Base-by-base conservation (phyloP, 2,888 invertebrate species). In the Marronus borbonicus region DNA sequence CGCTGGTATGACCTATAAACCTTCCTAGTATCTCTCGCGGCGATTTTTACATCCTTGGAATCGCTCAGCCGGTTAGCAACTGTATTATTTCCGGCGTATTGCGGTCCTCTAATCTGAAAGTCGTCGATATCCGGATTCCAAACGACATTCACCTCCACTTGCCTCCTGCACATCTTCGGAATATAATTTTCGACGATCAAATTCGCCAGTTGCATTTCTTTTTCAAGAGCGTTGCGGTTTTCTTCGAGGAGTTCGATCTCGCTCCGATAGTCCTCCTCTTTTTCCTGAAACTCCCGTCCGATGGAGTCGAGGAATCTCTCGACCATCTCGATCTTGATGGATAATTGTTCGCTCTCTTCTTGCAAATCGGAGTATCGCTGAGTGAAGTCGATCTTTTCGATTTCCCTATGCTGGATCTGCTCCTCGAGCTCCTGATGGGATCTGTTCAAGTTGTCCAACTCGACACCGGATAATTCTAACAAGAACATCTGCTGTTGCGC, bases 81-180 rank as follows among this genome's bases (percentile, higher is more conserved):
- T 20, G 60, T 36, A 39, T 98, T 98, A 89, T 98, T 98, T 0
- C 98, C 98, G 24, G 98, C 97, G 89, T 98, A 98, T 0, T 98
- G 98, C 10, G 98, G 96, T 88, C 97, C 97, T 87, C 95, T 95
- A 12, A 99, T 91, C 86, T 97, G 97, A 97, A 98, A 99, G 88
- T 98, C 98, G 44, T 97, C 98, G 20, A 97, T 94, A 84, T 98
- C 97, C 88, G 98, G 97, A 89, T 97, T 97, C 97, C 97, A 99
- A 85, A 95, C 94, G 31, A 97, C 94, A 85, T 97, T 96, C 84
- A 94, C 92, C 85, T 96, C 96, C 78, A 98, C 95, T 89, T 95
- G 91, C 10, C 93, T 93, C 93, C 95, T 94, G 88, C 96, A 96
- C 86, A 96, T 94, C 83, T 93, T 93, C 0, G 98, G 98, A 86